Evolutionary conservation across 2,888 invertebrate species (phyloP).

Genomic region (Sycophila texana): DNA sequence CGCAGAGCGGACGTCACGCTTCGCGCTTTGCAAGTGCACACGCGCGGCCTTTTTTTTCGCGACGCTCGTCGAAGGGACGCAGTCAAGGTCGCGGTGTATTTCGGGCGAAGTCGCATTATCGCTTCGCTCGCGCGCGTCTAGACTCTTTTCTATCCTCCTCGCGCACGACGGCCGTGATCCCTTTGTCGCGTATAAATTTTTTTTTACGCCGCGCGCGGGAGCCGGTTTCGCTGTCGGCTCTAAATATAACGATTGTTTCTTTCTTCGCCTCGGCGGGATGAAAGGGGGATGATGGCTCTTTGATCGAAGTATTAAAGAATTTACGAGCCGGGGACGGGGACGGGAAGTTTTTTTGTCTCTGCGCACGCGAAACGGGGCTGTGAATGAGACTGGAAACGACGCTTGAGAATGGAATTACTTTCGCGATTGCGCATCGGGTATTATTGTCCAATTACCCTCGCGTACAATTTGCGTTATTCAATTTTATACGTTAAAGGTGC

Average conservation of each 20-base stretch:
- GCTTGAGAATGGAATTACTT: too few species aligned
- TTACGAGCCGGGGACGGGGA: constrained; percentile 11
- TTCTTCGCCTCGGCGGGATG: not conserved
- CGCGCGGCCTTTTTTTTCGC: not conserved
- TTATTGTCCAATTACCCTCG: too few species aligned
- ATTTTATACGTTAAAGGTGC: too few species aligned
- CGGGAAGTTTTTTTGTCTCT: not conserved
- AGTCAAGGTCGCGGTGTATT: constrained; percentile 36
- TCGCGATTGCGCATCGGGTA: too few species aligned
- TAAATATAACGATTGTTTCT: constrained; percentile 44
- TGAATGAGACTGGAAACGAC: too few species aligned
- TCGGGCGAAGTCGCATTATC: not conserved
- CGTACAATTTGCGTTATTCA: too few species aligned
- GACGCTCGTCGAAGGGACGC: not conserved
- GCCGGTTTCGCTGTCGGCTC: constrained; percentile 26
- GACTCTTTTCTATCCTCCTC: constrained; percentile 2
- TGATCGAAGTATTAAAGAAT: constrained; percentile 47
- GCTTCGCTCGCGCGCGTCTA: not conserved
- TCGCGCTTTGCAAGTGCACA: not conserved
- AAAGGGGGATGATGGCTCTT: constrained; percentile 38
- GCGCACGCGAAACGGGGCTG: not conserved
- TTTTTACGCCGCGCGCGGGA: not conserved
- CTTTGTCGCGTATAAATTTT: not conserved
- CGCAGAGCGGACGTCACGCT: constrained; percentile 10
- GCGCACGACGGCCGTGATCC: not conserved